Evolutionary conservation across 2,113 vertebrate genomes (phyloP), one percentile per base, ranked within the genome.

Genomic region (Chrysemys picta): DNA sequence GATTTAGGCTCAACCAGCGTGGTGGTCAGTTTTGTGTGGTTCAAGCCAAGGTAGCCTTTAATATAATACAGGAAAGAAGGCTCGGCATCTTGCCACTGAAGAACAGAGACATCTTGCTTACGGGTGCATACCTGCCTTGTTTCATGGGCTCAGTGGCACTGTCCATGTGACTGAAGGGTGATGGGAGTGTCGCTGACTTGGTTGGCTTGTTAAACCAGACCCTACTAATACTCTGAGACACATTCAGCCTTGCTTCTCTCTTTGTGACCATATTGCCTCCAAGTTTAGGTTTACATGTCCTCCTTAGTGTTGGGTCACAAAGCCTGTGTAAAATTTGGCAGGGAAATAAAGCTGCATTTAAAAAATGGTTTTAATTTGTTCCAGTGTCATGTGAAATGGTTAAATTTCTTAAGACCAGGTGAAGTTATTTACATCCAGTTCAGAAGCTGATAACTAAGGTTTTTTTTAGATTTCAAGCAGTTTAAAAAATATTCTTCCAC

Each of bases 341-440:
- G 95, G 92, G 95, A 97, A 91, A 85, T 87, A 76, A 83, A 82
- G 76, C 86, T 88, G 59, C 90, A 78, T 85, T 27, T 97, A 96
- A 84, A 92, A 97, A 97, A 92, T 81, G 95, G 95, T 91, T 94
- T 88, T 52, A 84, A 96, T 95, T 96, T 82, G 91, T 82, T 86
- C 84, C 0, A 95, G 96, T 90, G 95, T 95, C 94, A 69, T 4
- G 49, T 84, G 90, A 94, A 94, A 97, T 96, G 94, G 87, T 94
- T 94, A 94, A 95, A 96, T 96, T 96, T 93, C 94, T 96, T 94
- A 94, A 97, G 93, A 90, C 97, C 95, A 97, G 80, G 10, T 96
- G 95, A 98, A 97, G 97, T 96, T 98, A 98, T 98, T 98, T 98
- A 96, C 97, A 97, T 96, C 96, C 42, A 94, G 89, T 94, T 98